A percentile compares a stretch with the other conserved stretches of the same genome.
phyloP scores from a whole-genome alignment of 53 echinoderm and acorn worm species.

The Apostichopus leukothele region DNA sequence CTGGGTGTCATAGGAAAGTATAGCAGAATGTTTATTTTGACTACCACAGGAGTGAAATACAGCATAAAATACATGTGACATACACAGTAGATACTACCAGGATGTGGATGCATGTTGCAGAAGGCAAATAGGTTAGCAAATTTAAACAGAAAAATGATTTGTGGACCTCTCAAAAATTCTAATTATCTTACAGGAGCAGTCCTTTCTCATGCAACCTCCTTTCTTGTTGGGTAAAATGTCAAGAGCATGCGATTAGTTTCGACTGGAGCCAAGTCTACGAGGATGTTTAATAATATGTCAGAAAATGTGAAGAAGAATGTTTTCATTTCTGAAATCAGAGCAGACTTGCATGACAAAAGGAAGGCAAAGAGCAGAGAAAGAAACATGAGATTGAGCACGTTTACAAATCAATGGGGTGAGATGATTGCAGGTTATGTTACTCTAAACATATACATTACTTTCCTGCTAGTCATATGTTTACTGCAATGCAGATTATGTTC shows the following conservation, averaged over 20 bases:
- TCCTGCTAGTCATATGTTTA: no score
- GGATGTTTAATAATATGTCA: not conserved
- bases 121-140: no score
- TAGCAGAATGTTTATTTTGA: conserved; percentile 5
- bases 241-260: not conserved
- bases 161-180: no score
- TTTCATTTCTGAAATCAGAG: not conserved
- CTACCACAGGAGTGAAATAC: not conserved
- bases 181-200: no score
- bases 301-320: not conserved
- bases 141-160: no score
- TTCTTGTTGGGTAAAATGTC: not conserved
- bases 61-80: no score
- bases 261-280: not conserved
- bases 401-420: not conserved
- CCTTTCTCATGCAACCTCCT: not conserved
- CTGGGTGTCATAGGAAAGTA: no score
- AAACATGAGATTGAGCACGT: not conserved
- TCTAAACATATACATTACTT: not conserved
- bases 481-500: no score
- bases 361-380: not conserved
- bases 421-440: not conserved
- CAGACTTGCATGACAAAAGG: not conserved
- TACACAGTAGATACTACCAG: no score
- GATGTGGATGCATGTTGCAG: no score